A percentile compares a stretch with the other conserved stretches of the same genome.
These are phyloP conservation scores for Apistogramma diplotaenia DNA, from an alignment of 2,113 vertebrate species.

Conservation along the genomic window DNA sequence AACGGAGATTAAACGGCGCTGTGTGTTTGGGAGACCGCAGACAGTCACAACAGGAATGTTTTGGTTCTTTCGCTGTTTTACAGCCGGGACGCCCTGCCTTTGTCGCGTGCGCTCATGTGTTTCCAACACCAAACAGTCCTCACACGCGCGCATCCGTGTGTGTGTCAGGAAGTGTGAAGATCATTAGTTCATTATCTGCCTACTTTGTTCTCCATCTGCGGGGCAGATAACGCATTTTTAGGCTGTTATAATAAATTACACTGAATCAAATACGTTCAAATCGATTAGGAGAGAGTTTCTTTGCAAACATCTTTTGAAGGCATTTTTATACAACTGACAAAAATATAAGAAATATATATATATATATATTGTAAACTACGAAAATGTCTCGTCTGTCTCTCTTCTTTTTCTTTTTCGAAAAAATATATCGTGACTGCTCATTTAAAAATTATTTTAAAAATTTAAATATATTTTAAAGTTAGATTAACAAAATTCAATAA, in stretches of 20 bases:
- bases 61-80: conserved; percentile 12
- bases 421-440: not conserved
- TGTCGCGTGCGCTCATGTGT: conserved; percentile 61
- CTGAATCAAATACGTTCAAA: not conserved
- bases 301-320: not conserved
- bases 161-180: conserved; percentile 48
- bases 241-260: not conserved
- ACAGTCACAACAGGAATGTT: conserved; percentile 40
- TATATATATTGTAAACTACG: not conserved
- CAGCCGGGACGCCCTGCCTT: not conserved
- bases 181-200: conserved; percentile 37
- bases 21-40: not conserved
- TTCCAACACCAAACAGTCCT: conserved; percentile 29
- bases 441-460: not conserved
- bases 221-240: not conserved
- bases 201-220: not conserved
- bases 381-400: not conserved
- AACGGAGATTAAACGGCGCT: not conserved
- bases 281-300: not conserved
- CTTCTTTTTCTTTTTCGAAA: not conserved
- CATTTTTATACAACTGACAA: not conserved
- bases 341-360: not conserved
- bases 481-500: not conserved
- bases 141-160: conserved; percentile 12
- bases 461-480: not conserved